Conservation (phyloP, 2,888 invertebrate genomes). For the Automeris io region DNA sequence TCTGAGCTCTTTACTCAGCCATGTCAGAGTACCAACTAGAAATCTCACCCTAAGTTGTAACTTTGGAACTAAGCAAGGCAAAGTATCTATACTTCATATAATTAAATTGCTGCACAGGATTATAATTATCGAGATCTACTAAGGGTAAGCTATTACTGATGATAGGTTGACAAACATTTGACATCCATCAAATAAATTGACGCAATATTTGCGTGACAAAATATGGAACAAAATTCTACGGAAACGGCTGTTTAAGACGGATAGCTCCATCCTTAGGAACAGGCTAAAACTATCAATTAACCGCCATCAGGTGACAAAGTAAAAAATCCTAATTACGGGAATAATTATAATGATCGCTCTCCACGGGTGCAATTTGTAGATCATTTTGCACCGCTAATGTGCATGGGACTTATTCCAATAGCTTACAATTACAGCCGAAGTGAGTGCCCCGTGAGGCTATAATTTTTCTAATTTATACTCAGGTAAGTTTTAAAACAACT, state of each 20-base stretch:
- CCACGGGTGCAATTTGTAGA: constrained; percentile 60
- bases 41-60: no score
- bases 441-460: constrained; percentile 56
- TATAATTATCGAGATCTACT: no score
- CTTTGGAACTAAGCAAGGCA: no score
- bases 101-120: no score
- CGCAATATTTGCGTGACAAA: neutral
- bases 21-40: no score
- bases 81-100: no score
- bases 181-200: neutral
- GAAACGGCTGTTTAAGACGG: constrained; percentile 1
- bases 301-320: constrained; percentile 47
- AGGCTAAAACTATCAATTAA: constrained; percentile 20
- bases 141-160: no score
- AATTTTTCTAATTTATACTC: constrained; percentile 43
- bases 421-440: constrained; percentile 60
- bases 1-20: no score
- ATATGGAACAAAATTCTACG: constrained; percentile 1
- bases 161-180: neutral
- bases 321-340: constrained; percentile 56
- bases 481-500: neutral
- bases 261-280: neutral
- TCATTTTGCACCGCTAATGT: constrained; percentile 67
- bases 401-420: constrained; percentile 67
- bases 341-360: constrained; percentile 57